Percentiles rank a stretch among this genome's conserved stretches.
These are phyloP conservation scores for Morus bassanus DNA, from an alignment of 2,797 vertebrate species.

Conservation along the genomic window DNA sequence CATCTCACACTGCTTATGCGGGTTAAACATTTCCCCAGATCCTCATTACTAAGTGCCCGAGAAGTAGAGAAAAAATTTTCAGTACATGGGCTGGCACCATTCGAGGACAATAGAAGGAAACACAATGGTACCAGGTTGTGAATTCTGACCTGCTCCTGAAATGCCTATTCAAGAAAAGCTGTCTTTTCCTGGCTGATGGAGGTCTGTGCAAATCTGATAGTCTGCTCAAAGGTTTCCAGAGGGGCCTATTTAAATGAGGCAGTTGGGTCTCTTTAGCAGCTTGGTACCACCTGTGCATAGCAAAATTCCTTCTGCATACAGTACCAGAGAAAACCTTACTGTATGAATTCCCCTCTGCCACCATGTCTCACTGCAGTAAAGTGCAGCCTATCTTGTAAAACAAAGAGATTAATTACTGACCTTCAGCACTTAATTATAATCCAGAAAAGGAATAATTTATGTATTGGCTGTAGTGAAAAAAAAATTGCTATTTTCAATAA, in stretches of 20 bases:
- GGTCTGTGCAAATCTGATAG: background rate
- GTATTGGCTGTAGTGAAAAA: background rate
- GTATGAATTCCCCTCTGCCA: background rate
- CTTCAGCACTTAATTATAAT: background rate
- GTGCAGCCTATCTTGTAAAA: background rate
- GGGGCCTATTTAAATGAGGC: background rate
- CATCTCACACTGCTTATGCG: background rate
- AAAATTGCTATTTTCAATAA: background rate
- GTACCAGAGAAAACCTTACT: background rate
- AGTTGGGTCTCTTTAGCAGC: background rate
- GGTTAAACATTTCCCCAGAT: background rate
- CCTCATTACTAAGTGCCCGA: background rate
- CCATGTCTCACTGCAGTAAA: background rate
- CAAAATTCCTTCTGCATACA: background rate
- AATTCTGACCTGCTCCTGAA: background rate
- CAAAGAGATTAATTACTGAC: background rate
- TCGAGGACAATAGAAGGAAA: background rate
- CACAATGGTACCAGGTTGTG: background rate
- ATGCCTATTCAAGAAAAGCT: rapidly evolving
- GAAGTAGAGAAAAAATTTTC: background rate
- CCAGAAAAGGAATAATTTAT: background rate
- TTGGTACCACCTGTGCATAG: background rate
- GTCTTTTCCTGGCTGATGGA: background rate
- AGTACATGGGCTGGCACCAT: background rate
- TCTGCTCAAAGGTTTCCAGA: background rate